Evolutionary conservation across 1,140 invertebrate genomes (phyloP).

Genomic region (Eriosoma lanigerum): DNA sequence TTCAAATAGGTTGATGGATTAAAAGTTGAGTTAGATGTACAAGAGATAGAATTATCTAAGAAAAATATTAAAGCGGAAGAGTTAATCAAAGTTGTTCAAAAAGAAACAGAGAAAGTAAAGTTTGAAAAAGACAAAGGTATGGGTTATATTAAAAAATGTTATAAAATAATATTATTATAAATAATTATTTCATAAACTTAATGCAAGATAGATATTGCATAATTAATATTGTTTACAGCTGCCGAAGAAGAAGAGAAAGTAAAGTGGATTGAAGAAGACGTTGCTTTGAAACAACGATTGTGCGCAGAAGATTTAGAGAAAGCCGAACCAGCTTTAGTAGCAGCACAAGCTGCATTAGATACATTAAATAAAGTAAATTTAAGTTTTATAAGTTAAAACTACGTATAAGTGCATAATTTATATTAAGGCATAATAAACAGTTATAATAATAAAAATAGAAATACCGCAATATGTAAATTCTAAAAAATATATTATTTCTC

Average conservation of each 20-base stretch:
- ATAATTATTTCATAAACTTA: too few relatives aligned
- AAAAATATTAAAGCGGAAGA: slow-evolving; percentile 90
- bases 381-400: too few relatives aligned
- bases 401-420: too few relatives aligned
- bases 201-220: not conserved
- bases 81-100: slow-evolving; percentile 84
- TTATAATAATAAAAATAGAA: not conserved
- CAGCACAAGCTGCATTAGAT: slow-evolving; percentile 86
- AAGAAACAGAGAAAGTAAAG: slow-evolving; percentile 86
- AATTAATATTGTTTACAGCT: slow-evolving; percentile 57
- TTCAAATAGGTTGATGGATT: slow-evolving; percentile 65
- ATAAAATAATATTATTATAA: not conserved
- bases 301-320: slow-evolving; percentile 87
- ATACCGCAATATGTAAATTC: not conserved
- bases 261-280: slow-evolving; percentile 82
- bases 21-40: slow-evolving; percentile 78
- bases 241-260: slow-evolving; percentile 88
- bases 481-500: too few relatives aligned
- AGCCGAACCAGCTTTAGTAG: slow-evolving; percentile 85
- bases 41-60: slow-evolving; percentile 83
- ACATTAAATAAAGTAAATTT: slow-evolving; percentile 84
- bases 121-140: slow-evolving; percentile 80
- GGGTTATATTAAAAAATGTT: not conserved
- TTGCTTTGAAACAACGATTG: slow-evolving; percentile 78
- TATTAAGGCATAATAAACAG: too few relatives aligned